Evolutionary conservation across 2,113 vertebrate species (phyloP).

Genomic region (Ivindomyrus marchei): DNA sequence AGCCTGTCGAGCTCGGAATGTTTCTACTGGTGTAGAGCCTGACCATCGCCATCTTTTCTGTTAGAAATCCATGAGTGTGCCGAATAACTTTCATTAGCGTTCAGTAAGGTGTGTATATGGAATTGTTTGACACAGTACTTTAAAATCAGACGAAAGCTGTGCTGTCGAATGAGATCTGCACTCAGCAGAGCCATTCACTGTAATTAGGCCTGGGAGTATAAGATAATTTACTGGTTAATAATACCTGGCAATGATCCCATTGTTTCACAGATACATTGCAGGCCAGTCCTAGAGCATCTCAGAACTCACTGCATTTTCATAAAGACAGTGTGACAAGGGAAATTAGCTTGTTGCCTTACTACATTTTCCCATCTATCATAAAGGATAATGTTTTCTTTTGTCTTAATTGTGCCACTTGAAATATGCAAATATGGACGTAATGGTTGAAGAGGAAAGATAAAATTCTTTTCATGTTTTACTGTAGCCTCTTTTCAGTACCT

Average conservation of each 20-base stretch:
- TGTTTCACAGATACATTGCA: background rate
- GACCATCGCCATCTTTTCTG: background rate
- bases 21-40: background rate
- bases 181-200: background rate
- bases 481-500: background rate
- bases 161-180: background rate
- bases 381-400: constrained; percentile 23
- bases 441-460: background rate
- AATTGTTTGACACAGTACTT: background rate
- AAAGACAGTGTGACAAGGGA: constrained; percentile 14
- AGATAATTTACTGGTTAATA: background rate
- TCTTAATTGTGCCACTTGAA: background rate
- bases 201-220: background rate
- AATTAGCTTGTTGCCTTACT: constrained; percentile 11
- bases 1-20: background rate
- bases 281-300: background rate
- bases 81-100: background rate
- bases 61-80: background rate
- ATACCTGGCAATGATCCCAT: background rate
- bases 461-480: background rate
- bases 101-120: background rate
- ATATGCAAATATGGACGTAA: background rate
- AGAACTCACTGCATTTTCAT: constrained; percentile 20
- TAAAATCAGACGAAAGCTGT: background rate
- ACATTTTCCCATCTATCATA: background rate